These are phyloP conservation scores for Melierax canorus DNA, from an alignment of 2,113 vertebrate genomes.

Conservation along the genomic window DNA sequence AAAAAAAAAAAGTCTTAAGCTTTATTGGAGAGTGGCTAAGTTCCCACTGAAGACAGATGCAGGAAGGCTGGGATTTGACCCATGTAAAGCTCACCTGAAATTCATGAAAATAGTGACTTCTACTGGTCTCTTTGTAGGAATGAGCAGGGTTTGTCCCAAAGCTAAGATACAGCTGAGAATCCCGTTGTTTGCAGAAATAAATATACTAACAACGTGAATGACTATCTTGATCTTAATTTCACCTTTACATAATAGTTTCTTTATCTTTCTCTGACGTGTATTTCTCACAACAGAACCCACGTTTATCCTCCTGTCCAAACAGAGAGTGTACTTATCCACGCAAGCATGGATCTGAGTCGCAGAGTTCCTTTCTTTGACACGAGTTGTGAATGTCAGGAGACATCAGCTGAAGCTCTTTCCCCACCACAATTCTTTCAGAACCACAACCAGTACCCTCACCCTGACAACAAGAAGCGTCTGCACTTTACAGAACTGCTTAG, in stretches of 20 bases:
- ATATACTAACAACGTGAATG: background rate
- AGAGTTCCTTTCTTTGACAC: background rate
- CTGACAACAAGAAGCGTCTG: rapidly evolving
- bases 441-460: slow-evolving; percentile 16
- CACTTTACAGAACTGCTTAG: background rate
- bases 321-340: background rate
- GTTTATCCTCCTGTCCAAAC: background rate
- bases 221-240: background rate
- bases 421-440: background rate
- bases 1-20: background rate
- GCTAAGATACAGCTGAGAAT: background rate
- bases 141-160: background rate
- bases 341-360: background rate
- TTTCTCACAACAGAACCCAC: background rate
- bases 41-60: background rate
- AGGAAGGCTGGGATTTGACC: background rate
- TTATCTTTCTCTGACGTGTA: background rate
- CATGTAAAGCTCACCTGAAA: background rate
- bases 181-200: background rate
- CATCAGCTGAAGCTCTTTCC: background rate
- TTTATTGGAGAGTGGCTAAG: background rate
- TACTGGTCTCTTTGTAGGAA: background rate
- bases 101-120: background rate
- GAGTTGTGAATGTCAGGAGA: background rate
- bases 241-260: background rate